Percentiles rank a stretch among this genome's conserved stretches.
Evolutionary conservation across 2,888 invertebrate species (phyloP).

Genomic region (Anoplius nigerrimus): DNA sequence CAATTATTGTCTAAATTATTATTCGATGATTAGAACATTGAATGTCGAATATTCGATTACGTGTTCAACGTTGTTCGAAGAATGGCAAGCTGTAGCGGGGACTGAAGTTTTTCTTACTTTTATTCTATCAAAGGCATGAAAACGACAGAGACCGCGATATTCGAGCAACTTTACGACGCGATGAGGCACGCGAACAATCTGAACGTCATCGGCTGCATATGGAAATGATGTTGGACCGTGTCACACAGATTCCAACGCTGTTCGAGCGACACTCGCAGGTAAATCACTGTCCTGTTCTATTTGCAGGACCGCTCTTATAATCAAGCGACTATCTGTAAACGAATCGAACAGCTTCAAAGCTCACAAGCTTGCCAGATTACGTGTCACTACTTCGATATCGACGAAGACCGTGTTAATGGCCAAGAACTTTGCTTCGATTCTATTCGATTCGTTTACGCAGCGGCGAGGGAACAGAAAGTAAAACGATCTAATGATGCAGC

Average conservation of each 20-base stretch:
- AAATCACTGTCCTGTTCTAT: conserved; percentile 14
- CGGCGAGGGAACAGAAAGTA: neutral
- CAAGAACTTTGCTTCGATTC: too few species aligned
- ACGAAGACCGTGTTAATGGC: too few species aligned
- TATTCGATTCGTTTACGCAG: neutral
- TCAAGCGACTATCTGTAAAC: neutral
- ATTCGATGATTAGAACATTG: neutral
- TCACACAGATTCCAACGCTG: conserved; percentile 82
- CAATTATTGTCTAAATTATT: too few species aligned
- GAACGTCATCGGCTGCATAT: conserved; percentile 83
- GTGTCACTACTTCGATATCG: too few species aligned
- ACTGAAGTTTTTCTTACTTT: neutral
- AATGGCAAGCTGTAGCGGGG: too few species aligned
- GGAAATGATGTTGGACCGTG: conserved; percentile 84
- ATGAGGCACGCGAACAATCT: conserved; percentile 82
- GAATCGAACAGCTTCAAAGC: neutral
- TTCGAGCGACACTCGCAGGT: conserved; percentile 84
- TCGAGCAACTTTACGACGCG: conserved; percentile 81
- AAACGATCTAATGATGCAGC: conserved; percentile 2
- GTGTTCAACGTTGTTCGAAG: too few species aligned
- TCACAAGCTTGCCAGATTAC: too few species aligned
- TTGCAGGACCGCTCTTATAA: too few species aligned
- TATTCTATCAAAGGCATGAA: conserved; percentile 62
- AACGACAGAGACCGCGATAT: conserved; percentile 83
- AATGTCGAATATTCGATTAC: too few species aligned